Percentiles rank a stretch among this genome's conserved stretches.
These are phyloP conservation scores for Cossypha dichroa DNA, from an alignment of 2,797 vertebrate species.

Conservation along the genomic window DNA sequence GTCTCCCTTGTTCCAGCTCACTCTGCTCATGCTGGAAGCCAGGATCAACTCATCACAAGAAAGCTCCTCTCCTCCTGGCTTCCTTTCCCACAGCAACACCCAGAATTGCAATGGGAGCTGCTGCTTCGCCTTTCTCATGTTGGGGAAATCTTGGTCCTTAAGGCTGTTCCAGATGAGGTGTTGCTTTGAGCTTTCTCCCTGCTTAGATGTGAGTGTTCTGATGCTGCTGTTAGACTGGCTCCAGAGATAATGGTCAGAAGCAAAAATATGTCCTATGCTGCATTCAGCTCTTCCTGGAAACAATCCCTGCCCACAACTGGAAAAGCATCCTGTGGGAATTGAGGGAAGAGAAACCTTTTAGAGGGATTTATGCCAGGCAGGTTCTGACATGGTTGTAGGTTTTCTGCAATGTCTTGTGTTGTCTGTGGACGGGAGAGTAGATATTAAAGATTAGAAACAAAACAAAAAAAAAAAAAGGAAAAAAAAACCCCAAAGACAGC, in stretches of 20 bases:
- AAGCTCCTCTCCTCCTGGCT: conserved; percentile 19
- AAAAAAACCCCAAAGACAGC: not conserved
- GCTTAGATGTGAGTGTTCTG: not conserved
- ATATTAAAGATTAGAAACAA: not conserved
- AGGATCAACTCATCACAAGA: conserved; percentile 18
- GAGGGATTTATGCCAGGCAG: not conserved
- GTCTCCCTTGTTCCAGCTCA: conserved; percentile 22
- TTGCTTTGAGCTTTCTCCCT: not conserved
- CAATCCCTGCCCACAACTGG: not conserved
- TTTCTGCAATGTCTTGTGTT: not conserved
- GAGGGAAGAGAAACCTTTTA: not conserved
- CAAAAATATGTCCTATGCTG: not conserved
- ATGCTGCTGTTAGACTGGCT: not conserved
- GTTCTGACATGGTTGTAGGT: not conserved
- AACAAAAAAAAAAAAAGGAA: not conserved
- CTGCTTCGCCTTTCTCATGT: not conserved
- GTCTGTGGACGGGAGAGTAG: not conserved
- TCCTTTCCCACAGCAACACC: not conserved
- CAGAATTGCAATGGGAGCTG: not conserved
- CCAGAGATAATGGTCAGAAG: not conserved
- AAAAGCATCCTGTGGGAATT: not conserved
- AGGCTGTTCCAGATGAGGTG: not conserved
- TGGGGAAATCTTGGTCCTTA: not conserved
- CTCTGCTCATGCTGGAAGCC: not conserved
- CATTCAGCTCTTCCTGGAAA: not conserved